Conservation (phyloP, 1,140 invertebrate genomes). For the Eueides isabella region DNA sequence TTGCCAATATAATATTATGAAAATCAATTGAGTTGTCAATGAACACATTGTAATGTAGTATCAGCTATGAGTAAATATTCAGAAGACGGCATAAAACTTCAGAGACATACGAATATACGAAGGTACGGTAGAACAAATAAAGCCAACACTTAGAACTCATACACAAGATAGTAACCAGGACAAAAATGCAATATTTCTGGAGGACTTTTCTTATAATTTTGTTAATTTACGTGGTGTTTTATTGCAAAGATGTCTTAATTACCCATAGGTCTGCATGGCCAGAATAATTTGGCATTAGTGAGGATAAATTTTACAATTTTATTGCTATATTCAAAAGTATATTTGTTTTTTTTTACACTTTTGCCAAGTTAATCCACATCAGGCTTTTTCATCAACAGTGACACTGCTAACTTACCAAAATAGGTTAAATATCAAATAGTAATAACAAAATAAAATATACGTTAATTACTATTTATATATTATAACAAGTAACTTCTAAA, state of each 20-base stretch:
- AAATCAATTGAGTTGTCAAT: constrained; percentile 13
- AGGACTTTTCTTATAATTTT: not conserved
- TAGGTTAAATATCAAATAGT: constrained; percentile 62
- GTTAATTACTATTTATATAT: constrained; percentile 77
- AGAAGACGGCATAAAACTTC: constrained; percentile 52
- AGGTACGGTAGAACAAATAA: constrained; percentile 71
- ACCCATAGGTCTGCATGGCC: constrained; percentile 8
- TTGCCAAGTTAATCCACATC: constrained; percentile 31
- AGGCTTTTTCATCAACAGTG: constrained; percentile 46
- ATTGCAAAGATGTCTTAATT: constrained; percentile 18
- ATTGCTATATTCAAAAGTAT: not conserved
- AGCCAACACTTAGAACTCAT: constrained; percentile 69
- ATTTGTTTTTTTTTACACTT: constrained; percentile 2
- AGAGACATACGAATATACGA: constrained; percentile 61
- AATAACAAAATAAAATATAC: constrained; percentile 73
- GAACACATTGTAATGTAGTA: constrained; percentile 18
- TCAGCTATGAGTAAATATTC: constrained; percentile 29
- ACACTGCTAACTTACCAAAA: constrained; percentile 74
- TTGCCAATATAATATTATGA: not conserved
- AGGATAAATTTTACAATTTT: not conserved
- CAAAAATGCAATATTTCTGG: constrained; percentile 16
- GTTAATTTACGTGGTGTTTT: not conserved
- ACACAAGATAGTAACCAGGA: constrained; percentile 39
- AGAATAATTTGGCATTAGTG: constrained; percentile 25
- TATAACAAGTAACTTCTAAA: constrained; percentile 78